Base-by-base conservation (phyloP, 2,888 invertebrate species). In the Cantharis lateralis region DNA sequence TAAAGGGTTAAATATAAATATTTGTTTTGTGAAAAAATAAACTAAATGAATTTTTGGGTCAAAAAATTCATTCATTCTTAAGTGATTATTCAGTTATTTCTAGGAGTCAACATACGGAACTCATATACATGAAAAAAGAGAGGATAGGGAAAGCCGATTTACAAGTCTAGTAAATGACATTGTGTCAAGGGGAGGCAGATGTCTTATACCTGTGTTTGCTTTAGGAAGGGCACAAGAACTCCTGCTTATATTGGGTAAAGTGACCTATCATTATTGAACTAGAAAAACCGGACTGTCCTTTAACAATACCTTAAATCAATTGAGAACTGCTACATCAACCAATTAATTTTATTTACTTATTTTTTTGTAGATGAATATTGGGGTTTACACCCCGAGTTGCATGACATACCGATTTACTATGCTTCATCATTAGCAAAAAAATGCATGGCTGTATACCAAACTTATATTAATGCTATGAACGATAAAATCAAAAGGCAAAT, bases 381-480 rank as follows among this genome's bases (percentile, higher is more conserved):
- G 99, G 94, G 96, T 28, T 94, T 96, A 75, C 99, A 98, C 89
- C 97, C 98, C 0, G 98, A 98, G 88, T 90, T 99, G 10, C 99
- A 99, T 83, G 98, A 99, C 88, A 96, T 99, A 83, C 99, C 99
- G 0, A 98, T 99, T 82, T 99, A 99, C 90, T 99, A 99, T 90
- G 99, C 99, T 10, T 99, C 98, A 0, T 98, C 99, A 0, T 90
- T 99, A 79, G 99, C 99, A 68, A 99, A 99, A 89, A 99, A 99
- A 88, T 99, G 99, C 87, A 99, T 99, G 99, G 96, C 98, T 75
- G 99, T 99, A 0, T 99, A 99, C 90, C 99, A 99, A 89, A 99
- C 99, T 0, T 99, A 98, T 88, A 95, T 99, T 3, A 98, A 98
- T 89, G 98, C 99, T 0, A 99, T 99, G 99, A 99, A 99, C 88